Evolutionary conservation across 2,797 vertebrate genomes (phyloP).

Genomic region (Sebastiscus albofasciatus): DNA sequence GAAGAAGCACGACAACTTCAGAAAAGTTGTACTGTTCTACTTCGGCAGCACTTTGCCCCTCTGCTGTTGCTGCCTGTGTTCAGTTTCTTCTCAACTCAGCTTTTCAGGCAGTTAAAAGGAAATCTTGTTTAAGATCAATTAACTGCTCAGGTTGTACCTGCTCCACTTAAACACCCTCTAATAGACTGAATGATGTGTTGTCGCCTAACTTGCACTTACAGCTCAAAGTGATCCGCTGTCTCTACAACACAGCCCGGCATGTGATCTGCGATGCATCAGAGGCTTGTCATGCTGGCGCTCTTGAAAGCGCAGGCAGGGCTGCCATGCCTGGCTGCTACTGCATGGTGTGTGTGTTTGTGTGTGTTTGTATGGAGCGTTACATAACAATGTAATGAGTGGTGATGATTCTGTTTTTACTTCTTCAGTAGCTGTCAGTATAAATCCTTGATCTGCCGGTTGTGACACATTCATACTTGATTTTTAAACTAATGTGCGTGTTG

Average conservation of each 20-base stretch:
- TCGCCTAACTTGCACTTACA: constrained; percentile 17
- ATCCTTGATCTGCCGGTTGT: background rate
- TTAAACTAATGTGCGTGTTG: background rate
- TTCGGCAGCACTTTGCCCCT: background rate
- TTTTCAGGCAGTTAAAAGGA: background rate
- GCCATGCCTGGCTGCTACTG: constrained; percentile 19
- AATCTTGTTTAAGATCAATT: background rate
- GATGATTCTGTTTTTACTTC: constrained; percentile 24
- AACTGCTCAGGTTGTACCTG: background rate
- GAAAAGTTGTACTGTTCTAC: background rate
- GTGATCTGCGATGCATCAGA: constrained; percentile 60
- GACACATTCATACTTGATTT: background rate
- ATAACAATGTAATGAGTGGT: constrained; percentile 14
- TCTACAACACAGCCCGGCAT: constrained; percentile 38
- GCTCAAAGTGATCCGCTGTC: constrained; percentile 38
- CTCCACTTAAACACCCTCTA: constrained; percentile 4
- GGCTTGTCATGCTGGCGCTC: constrained; percentile 55
- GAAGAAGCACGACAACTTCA: background rate
- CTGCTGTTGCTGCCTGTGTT: background rate
- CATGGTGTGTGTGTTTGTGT: background rate
- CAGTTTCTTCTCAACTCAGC: background rate
- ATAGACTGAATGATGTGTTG: background rate
- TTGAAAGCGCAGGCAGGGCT: constrained; percentile 27
- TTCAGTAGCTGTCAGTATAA: background rate
- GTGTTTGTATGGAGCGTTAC: constrained; percentile 29